These are phyloP conservation scores for Mus spretus DNA, from an alignment of 2,797 vertebrate genomes.

Conservation along the genomic window DNA sequence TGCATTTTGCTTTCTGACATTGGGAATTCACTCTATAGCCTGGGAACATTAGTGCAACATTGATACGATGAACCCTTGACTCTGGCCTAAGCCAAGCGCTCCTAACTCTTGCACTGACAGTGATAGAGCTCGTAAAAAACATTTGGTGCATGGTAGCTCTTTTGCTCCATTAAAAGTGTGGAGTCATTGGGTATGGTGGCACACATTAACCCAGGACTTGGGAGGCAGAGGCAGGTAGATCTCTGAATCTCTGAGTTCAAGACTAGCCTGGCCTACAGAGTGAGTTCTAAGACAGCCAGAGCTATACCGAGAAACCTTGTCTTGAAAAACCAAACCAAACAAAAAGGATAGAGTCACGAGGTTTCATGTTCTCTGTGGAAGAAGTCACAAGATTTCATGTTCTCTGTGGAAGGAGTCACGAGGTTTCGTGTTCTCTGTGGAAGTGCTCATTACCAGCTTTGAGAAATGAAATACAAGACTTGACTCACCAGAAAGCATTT, in stretches of 20 bases:
- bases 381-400: not conserved
- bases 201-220: not conserved
- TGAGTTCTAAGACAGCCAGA: not conserved
- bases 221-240: not conserved
- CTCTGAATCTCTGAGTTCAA: not conserved
- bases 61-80: too few relatives aligned
- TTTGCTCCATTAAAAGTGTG: not conserved
- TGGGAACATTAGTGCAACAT: not conserved
- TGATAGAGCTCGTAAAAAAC: not conserved
- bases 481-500: not conserved
- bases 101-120: not conserved
- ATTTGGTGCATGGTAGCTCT: accelerated
- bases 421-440: not conserved
- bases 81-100: not conserved
- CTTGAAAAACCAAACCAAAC: not conserved
- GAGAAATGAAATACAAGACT: not conserved
- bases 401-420: not conserved
- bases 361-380: not conserved
- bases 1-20: not conserved
- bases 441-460: not conserved
- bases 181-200: not conserved
- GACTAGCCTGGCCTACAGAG: not conserved
- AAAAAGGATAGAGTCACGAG: not conserved
- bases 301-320: not conserved
- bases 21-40: not conserved